Evolutionary conservation across 2,888 invertebrate species (phyloP), one percentile per base, ranked within the genome.

Genomic region (Micoletzkya japonica): DNA sequence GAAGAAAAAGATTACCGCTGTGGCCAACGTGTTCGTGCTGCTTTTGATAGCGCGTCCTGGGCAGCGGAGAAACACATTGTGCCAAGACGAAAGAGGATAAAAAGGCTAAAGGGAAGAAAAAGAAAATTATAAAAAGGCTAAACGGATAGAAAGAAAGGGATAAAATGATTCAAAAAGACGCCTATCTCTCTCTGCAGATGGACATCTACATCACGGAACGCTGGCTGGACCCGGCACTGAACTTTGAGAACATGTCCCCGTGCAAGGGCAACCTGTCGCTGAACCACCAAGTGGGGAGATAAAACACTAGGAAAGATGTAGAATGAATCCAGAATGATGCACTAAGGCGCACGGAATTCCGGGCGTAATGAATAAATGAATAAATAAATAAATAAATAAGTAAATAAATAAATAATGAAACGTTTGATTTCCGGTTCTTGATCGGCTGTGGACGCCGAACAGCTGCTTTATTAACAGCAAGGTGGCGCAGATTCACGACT

Each of bases 361-460:
- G 10, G 44, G 20, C 44, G 20, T 20, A 44, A n/a, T n/a, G n/a
- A n/a, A n/a, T n/a, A n/a, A n/a, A n/a, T n/a, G n/a, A n/a, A n/a
- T n/a, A n/a, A n/a, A n/a, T n/a, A n/a, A n/a, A n/a, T n/a, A n/a
- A n/a, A n/a, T n/a, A n/a, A n/a, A n/a, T n/a, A n/a, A n/a, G n/a
- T n/a, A n/a, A n/a, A n/a, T n/a, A n/a, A n/a, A n/a, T n/a, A n/a
- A n/a, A n/a, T n/a, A n/a, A n/a, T n/a, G n/a, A n/a, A n/a, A n/a
- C n/a, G 10, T 32, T 32, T 32, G 14, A 4, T 4, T 37, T n/a
- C 30, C 44, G 57, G 75, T 79, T 10, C 69, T 79, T 10, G 76
- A 77, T 17, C 61, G 76, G 2, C 76, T 82, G 0, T 82, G 82
- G 82, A 83, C 82, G n/a, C 83, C 83, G 6, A 83, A 83, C 69